phyloP scores from a whole-genome alignment of 1,140 invertebrate genomes.

The Drosophila lowei region DNA sequence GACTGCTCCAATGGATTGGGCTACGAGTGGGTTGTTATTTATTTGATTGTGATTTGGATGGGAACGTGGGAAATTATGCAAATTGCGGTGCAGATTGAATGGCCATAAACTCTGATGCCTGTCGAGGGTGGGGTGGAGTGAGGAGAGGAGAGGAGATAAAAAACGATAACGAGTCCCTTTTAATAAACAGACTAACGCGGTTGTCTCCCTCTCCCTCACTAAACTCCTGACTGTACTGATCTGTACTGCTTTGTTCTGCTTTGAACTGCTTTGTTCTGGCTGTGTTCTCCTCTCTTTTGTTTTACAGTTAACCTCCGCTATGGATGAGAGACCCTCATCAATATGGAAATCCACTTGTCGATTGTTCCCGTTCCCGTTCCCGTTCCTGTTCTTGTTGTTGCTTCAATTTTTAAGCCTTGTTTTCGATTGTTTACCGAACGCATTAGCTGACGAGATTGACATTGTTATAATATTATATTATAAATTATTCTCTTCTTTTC shows the following conservation, averaged over 20 bases:
- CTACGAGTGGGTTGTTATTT: conserved; percentile 40
- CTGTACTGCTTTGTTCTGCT: too few species aligned
- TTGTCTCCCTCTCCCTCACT: background rate
- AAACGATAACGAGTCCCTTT: conserved; percentile 31
- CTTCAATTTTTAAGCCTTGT: conserved; percentile 56
- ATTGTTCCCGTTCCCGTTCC: conserved; percentile 8
- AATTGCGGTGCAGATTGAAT: conserved; percentile 73
- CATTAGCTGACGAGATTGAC: conserved; percentile 59
- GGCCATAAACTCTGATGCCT: conserved; percentile 61
- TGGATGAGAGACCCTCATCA: conserved; percentile 28
- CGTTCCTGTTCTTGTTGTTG: conserved; percentile 37
- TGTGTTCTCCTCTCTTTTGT: background rate
- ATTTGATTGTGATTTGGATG: conserved; percentile 45
- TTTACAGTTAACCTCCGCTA: conserved; percentile 5
- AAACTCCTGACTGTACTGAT: conserved; percentile 17
- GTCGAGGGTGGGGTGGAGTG: conserved; percentile 20
- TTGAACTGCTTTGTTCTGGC: too few species aligned
- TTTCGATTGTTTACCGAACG: conserved; percentile 66
- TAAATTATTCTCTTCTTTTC: conserved; percentile 23
- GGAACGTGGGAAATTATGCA: conserved; percentile 77
- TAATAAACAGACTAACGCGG: conserved; percentile 30
- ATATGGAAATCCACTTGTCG: conserved; percentile 55
- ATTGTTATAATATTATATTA: conserved; percentile 34
- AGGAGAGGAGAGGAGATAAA: conserved; percentile 18
- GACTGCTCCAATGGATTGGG: background rate